Conservation (phyloP, 2,888 invertebrate genomes). For the Agrilus cyanescens region DNA sequence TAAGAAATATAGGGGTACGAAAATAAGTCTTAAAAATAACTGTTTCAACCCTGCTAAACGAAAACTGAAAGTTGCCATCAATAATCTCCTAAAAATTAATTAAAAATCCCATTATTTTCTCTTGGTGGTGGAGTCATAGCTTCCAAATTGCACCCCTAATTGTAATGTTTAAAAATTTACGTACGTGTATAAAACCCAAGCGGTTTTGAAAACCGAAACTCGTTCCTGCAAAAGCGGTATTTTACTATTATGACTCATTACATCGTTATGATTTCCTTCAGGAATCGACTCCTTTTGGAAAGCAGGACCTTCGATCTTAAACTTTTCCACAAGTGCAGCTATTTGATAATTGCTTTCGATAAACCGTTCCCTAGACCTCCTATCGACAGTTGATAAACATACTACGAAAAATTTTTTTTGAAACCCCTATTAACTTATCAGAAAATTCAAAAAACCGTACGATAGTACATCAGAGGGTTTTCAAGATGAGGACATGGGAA, state of each 20-base stretch:
- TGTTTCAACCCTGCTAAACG: slow-evolving; percentile 65
- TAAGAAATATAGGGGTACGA: slow-evolving; percentile 64
- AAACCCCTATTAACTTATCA: not conserved
- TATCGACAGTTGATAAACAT: slow-evolving; percentile 64
- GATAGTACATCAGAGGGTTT: slow-evolving; percentile 95
- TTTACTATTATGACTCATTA: slow-evolving; percentile 47
- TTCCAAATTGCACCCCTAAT: not conserved
- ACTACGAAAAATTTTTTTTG: slow-evolving; percentile 36
- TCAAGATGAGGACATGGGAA: slow-evolving; percentile 95
- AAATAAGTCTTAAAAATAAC: slow-evolving; percentile 59
- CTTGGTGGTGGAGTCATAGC: too few species aligned
- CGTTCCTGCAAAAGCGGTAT: slow-evolving; percentile 65
- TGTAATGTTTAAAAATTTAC: slow-evolving; percentile 18
- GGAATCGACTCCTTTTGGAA: slow-evolving; percentile 53
- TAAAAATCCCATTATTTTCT: not conserved
- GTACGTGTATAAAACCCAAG: slow-evolving; percentile 58
- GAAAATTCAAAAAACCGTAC: slow-evolving; percentile 42
- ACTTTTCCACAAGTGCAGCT: slow-evolving; percentile 80
- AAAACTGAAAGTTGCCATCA: slow-evolving; percentile 68
- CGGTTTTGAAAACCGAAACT: slow-evolving; percentile 54
- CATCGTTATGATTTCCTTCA: slow-evolving; percentile 36
- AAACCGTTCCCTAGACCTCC: slow-evolving; percentile 79
- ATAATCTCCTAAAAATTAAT: slow-evolving; percentile 50
- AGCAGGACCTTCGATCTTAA: slow-evolving; percentile 72
- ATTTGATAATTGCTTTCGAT: slow-evolving; percentile 90